These are phyloP conservation scores for Lophura nycthemera DNA, from an alignment of 2,113 vertebrate species.

Conservation along the genomic window DNA sequence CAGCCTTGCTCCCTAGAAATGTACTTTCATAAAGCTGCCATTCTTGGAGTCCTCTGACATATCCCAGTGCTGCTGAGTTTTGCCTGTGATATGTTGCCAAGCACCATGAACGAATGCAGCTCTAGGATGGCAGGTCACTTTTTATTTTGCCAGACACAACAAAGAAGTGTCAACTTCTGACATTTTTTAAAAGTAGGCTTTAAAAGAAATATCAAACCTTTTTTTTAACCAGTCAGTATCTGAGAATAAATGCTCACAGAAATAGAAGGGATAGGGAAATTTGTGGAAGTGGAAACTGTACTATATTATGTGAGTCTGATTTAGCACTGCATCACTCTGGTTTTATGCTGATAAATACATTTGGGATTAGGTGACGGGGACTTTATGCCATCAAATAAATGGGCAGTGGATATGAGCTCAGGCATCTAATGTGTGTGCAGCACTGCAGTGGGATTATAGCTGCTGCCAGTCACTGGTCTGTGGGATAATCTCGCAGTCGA, in stretches of 20 bases:
- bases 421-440: not conserved
- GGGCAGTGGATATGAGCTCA: not conserved
- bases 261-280: not conserved
- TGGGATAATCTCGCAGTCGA: not conserved
- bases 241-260: not conserved
- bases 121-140: slow-evolving; percentile 73
- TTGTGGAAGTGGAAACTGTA: not conserved
- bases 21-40: not conserved
- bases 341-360: not conserved
- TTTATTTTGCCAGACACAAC: slow-evolving; percentile 75
- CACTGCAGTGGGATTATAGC: not conserved
- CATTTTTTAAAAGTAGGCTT: slow-evolving; percentile 71
- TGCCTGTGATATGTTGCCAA: slow-evolving; percentile 64
- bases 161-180: slow-evolving; percentile 73
- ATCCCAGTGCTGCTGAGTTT: slow-evolving; percentile 7
- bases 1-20: slow-evolving; percentile 33
- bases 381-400: not conserved
- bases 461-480: not conserved
- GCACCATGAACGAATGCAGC: slow-evolving; percentile 67
- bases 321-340: not conserved
- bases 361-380: not conserved
- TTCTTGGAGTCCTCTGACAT: slow-evolving; percentile 11
- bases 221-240: not conserved
- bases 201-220: slow-evolving; percentile 35
- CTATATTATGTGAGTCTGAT: rapidly evolving